A percentile compares a stretch with the other conserved stretches of the same genome.
phyloP scores from a whole-genome alignment of 2,113 vertebrate genomes.

The Hiodon tergisus region DNA sequence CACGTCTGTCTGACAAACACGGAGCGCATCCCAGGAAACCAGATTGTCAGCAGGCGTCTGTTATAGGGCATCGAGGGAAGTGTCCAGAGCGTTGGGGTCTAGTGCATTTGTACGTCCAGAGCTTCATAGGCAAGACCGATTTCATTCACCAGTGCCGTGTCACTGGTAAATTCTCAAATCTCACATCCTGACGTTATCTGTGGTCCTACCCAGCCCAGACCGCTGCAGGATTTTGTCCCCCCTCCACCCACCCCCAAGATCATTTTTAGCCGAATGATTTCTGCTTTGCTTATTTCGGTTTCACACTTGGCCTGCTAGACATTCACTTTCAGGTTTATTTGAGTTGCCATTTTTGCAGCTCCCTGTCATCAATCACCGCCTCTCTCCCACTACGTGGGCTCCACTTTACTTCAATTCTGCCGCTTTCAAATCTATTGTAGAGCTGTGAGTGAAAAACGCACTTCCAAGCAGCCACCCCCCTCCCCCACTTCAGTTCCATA shows the following conservation, averaged over 20 bases:
- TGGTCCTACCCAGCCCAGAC: no score
- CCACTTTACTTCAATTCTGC: background rate
- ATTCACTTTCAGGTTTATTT: conserved; percentile 25
- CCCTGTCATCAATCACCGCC: conserved; percentile 40
- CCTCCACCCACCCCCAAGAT: background rate
- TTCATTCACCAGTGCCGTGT: background rate
- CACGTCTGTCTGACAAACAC: background rate
- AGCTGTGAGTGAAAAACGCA: conserved; percentile 11
- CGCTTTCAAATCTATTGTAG: conserved; percentile 6
- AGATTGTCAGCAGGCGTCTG: background rate
- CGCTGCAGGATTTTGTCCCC: background rate
- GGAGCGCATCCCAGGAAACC: background rate
- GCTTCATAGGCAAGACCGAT: background rate
- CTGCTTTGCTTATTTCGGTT: conserved; percentile 28
- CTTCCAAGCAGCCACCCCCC: background rate
- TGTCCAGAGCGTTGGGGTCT: background rate
- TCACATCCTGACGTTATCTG: no score
- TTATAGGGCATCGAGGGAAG: background rate
- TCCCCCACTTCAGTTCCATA: background rate
- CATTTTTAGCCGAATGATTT: conserved; percentile 26
- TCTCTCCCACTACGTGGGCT: conserved; percentile 14
- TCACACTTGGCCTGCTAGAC: conserved; percentile 18
- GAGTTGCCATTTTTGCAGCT: conserved; percentile 36
- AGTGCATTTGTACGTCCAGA: background rate
- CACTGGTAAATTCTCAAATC: background rate